These are phyloP conservation scores for Clarias gariepinus DNA, from an alignment of 2,113 vertebrate species.

Conservation along the genomic window DNA sequence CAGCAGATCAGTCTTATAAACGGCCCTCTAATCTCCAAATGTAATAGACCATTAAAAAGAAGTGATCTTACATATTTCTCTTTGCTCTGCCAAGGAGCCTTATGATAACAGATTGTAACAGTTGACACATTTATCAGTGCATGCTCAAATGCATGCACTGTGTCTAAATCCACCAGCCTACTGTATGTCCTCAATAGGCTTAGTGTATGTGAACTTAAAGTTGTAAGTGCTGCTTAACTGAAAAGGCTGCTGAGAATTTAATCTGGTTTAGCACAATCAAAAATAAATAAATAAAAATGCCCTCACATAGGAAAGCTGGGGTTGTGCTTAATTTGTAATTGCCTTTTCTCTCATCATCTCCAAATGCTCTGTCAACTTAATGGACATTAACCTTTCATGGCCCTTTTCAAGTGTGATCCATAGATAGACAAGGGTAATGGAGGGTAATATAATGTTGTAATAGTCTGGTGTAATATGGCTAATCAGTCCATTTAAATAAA, in stretches of 20 bases:
- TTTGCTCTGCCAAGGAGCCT: conserved; percentile 32
- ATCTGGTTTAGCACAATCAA: conserved; percentile 49
- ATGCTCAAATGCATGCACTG: conserved; percentile 8
- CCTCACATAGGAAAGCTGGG: background rate
- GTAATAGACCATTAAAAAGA: conserved; percentile 38
- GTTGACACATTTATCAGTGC: conserved; percentile 16
- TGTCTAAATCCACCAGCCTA: conserved; percentile 31
- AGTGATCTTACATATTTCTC: conserved; percentile 45
- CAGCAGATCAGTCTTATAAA: conserved; percentile 44
- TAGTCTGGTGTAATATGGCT: background rate
- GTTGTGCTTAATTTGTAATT: background rate
- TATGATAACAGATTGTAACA: conserved; percentile 46
- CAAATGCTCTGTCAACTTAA: conserved; percentile 27
- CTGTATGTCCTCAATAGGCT: conserved; percentile 48
- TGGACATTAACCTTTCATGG: conserved; percentile 20
- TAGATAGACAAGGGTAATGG: background rate
- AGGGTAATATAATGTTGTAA: background rate
- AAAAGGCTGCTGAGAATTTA: conserved; percentile 49
- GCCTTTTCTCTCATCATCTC: conserved; percentile 36
- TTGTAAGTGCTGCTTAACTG: conserved; percentile 21
- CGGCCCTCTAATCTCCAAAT: conserved; percentile 35
- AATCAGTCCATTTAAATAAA: background rate
- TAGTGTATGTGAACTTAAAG: conserved; percentile 34
- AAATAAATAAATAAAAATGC: background rate
- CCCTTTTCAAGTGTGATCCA: background rate